These are phyloP conservation scores for Rutpela maculata DNA, from an alignment of 2,888 invertebrate genomes.

Conservation along the genomic window DNA sequence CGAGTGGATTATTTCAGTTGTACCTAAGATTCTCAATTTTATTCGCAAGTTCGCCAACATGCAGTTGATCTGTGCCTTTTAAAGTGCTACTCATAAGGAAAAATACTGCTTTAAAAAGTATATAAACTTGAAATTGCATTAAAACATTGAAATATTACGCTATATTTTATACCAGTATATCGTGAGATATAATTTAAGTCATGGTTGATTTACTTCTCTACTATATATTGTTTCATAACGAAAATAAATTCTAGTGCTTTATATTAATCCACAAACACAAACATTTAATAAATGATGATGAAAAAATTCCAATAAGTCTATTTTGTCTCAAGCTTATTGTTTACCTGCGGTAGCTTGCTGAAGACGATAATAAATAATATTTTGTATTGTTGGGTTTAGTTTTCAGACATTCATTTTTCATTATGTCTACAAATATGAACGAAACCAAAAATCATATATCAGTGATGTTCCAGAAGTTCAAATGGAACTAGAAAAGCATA, in stretches of 20 bases:
- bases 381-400: conserved; percentile 14
- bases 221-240: no score
- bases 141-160: no score
- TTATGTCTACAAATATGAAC: background rate
- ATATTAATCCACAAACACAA: background rate
- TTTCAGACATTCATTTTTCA: conserved; percentile 16
- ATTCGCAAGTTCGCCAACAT: no score
- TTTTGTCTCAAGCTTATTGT: background rate
- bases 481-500: conserved; percentile 12
- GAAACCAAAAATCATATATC: conserved; percentile 11
- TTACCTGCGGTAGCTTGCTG: background rate
- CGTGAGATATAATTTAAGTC: no score
- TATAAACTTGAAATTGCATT: no score
- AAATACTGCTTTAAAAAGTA: no score
- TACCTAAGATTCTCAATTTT: no score
- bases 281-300: background rate
- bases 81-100: no score
- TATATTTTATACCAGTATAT: no score
- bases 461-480: background rate
- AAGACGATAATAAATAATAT: conserved; percentile 13
- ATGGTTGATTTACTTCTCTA: no score
- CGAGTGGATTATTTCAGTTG: no score
- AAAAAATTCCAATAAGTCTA: background rate
- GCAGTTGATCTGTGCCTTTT: no score
- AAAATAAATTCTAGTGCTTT: background rate